phyloP scores from a whole-genome alignment of 2,797 vertebrate genomes.

The Novumbra hubbsi region DNA sequence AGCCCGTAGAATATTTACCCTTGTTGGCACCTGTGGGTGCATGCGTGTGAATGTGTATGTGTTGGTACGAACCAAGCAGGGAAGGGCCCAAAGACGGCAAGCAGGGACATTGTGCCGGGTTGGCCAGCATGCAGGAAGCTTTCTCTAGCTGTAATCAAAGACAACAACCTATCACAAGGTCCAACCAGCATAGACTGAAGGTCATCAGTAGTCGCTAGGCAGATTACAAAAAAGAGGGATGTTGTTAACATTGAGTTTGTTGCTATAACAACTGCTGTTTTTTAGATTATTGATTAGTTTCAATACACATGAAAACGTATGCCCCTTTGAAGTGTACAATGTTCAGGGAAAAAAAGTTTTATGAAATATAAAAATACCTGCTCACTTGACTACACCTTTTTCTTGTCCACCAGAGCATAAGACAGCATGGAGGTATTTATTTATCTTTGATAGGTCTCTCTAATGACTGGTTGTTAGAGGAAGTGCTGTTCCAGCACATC shows the following conservation, averaged over 20 bases:
- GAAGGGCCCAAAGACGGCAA: background rate
- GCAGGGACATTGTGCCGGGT: background rate
- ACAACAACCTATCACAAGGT: background rate
- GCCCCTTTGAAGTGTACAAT: background rate
- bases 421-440: background rate
- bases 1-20: slow-evolving; percentile 64
- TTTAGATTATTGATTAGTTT: background rate
- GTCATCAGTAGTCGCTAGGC: background rate
- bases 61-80: background rate
- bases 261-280: background rate
- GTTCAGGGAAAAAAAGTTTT: background rate
- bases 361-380: background rate
- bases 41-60: background rate
- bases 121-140: background rate
- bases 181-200: background rate
- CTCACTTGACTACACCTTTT: background rate
- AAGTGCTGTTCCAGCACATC: background rate
- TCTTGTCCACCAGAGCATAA: background rate
- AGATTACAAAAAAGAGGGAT: background rate
- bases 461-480: background rate
- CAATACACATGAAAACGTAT: background rate
- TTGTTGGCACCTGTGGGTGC: slow-evolving; percentile 45
- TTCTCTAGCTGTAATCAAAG: background rate
- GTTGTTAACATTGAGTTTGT: background rate
- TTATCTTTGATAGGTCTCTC: background rate